Conservation (phyloP, 2,113 vertebrate species). For the Chelonoidis abingdonii region DNA sequence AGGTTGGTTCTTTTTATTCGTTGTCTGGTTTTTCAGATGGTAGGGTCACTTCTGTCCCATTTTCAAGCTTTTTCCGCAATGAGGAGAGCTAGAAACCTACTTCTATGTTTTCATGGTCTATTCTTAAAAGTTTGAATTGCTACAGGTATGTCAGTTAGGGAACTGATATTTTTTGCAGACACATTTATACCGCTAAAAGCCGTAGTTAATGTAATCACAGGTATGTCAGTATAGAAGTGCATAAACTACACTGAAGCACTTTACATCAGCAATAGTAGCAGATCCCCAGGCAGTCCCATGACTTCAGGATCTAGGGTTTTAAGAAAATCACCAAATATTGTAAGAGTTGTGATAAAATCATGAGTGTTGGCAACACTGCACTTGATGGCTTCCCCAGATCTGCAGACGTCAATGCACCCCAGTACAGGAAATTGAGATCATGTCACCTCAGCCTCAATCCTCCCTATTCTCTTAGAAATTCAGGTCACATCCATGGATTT, state of each 20-base stretch:
- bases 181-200: not conserved
- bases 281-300: accelerated
- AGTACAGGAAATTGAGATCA: accelerated
- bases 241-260: not conserved
- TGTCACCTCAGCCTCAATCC: accelerated
- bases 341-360: not conserved
- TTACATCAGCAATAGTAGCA: not conserved
- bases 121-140: not conserved
- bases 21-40: not conserved
- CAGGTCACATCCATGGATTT: not conserved
- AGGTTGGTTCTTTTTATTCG: not conserved
- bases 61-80: not conserved
- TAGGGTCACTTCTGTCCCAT: not conserved
- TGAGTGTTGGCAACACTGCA: not conserved
- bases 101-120: not conserved
- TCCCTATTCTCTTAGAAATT: not conserved
- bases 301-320: not conserved
- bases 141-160: accelerated
- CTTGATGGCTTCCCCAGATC: not conserved
- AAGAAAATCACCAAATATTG: not conserved
- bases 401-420: not conserved
- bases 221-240: not conserved
- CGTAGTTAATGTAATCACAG: not conserved
- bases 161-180: not conserved
- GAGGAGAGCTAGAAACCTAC: not conserved